Conservation (phyloP, 2,888 invertebrate species). For the Aleiodes leptofemur region DNA sequence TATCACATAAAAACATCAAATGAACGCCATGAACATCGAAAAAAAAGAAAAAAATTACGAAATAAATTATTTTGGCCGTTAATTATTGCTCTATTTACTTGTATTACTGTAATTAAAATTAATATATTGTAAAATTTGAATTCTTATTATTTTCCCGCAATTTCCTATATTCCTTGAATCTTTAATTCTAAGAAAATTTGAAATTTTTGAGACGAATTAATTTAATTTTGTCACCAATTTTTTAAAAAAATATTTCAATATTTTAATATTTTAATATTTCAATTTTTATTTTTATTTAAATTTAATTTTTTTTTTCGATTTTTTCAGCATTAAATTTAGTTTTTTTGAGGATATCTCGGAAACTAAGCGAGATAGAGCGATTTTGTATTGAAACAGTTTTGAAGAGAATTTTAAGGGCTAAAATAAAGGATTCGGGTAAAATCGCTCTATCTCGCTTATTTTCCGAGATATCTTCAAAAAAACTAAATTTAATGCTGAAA, state of each 20-base stretch:
- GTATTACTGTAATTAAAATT: constrained; percentile 72
- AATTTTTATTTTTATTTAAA: no score
- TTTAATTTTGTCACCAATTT: neutral
- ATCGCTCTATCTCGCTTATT: no score
- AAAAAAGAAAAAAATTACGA: neutral
- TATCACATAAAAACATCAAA: constrained; percentile 31
- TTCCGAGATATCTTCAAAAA: no score
- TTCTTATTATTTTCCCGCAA: constrained; percentile 13
- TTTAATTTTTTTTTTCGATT: no score
- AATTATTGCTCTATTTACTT: constrained; percentile 60
- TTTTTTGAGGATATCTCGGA: neutral
- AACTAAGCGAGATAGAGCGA: no score
- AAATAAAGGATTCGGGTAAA: no score
- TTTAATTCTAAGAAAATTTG: constrained; percentile 8
- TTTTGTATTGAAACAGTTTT: no score
- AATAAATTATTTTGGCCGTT: constrained; percentile 43
- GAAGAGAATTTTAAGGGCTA: no score
- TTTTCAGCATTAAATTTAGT: no score
- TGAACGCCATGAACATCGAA: constrained; percentile 26
- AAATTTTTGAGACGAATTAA: constrained; percentile 36
- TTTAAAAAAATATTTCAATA: no score
- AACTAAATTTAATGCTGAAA: no score
- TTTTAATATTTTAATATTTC: no score
- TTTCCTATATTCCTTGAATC: constrained; percentile 1
- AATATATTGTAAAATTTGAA: constrained; percentile 64